Conservation (phyloP, 2,888 invertebrate species). For the Phorcus lineatus region DNA sequence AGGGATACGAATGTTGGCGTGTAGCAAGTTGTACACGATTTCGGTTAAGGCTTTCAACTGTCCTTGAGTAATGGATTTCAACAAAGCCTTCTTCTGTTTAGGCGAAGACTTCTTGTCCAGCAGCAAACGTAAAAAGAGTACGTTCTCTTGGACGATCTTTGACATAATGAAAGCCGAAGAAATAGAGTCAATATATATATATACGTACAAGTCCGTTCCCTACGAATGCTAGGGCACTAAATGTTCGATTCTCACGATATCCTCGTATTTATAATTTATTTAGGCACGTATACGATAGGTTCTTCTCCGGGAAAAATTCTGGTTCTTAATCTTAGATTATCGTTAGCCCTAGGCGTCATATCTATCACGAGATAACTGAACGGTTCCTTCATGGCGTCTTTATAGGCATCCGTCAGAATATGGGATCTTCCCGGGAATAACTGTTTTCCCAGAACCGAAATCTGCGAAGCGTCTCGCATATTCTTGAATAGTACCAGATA, state of each 20-base stretch:
- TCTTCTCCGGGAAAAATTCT: slow-evolving; percentile 25
- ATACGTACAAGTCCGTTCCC: too few relatives aligned
- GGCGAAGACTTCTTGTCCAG: neutral
- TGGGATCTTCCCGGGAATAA: slow-evolving; percentile 29
- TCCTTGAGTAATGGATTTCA: neutral
- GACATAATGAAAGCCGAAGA: neutral
- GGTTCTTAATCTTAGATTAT: slow-evolving; percentile 36
- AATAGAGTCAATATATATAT: neutral
- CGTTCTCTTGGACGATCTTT: neutral
- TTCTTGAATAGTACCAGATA: slow-evolving; percentile 36
- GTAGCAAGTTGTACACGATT: neutral
- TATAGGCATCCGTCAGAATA: slow-evolving; percentile 28
- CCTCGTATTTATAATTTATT: neutral
- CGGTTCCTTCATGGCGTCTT: slow-evolving; percentile 28
- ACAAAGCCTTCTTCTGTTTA: neutral
- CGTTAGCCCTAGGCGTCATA: slow-evolving; percentile 25
- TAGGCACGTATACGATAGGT: neutral
- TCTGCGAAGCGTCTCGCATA: slow-evolving; percentile 29
- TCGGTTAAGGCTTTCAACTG: slow-evolving; percentile 9
- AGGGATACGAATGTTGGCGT: neutral
- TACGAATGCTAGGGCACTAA: too few relatives aligned
- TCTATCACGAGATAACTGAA: slow-evolving; percentile 32
- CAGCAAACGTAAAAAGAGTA: neutral
- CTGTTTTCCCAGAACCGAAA: slow-evolving; percentile 29
- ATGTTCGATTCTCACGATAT: too few relatives aligned